Evolutionary conservation across 2,797 vertebrate species (phyloP).

Genomic region (Micropoecilia bifurca): DNA sequence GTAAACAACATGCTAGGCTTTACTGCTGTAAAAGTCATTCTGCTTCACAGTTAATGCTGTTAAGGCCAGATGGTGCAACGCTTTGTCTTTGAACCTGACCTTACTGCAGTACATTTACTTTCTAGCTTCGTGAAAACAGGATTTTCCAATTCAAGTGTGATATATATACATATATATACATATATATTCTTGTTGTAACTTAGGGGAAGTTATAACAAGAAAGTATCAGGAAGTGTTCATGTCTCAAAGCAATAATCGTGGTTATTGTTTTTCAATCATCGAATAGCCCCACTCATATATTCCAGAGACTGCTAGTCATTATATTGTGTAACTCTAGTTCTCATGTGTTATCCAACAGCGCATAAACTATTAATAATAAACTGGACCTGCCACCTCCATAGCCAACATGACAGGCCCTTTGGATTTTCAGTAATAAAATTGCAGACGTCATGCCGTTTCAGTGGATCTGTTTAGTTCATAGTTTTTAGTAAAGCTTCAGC

Average conservation of each 20-base stretch:
- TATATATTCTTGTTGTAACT: not conserved
- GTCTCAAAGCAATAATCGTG: not conserved
- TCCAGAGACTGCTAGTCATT: not conserved
- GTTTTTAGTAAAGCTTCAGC: not conserved
- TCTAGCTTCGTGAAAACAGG: not conserved
- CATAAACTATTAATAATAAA: constrained; percentile 1
- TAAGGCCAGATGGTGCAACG: constrained; percentile 44
- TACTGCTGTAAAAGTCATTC: constrained; percentile 53
- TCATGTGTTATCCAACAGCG: not conserved
- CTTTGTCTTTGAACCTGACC: constrained; percentile 32
- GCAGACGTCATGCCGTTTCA: not conserved
- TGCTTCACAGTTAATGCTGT: constrained; percentile 54
- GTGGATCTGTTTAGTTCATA: not conserved
- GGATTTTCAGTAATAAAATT: not conserved
- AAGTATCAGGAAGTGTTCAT: not conserved
- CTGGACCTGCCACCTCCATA: not conserved
- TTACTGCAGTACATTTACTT: not conserved
- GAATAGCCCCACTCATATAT: not conserved
- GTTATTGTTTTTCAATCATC: not conserved
- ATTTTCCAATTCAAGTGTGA: not conserved
- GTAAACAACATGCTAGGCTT: constrained; percentile 63
- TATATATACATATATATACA: too few relatives aligned
- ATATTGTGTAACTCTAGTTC: not conserved
- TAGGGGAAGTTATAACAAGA: not conserved
- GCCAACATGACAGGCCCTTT: not conserved